Base-by-base conservation (phyloP, 2,113 vertebrate species). In the Dendrocopos noguchii region DNA sequence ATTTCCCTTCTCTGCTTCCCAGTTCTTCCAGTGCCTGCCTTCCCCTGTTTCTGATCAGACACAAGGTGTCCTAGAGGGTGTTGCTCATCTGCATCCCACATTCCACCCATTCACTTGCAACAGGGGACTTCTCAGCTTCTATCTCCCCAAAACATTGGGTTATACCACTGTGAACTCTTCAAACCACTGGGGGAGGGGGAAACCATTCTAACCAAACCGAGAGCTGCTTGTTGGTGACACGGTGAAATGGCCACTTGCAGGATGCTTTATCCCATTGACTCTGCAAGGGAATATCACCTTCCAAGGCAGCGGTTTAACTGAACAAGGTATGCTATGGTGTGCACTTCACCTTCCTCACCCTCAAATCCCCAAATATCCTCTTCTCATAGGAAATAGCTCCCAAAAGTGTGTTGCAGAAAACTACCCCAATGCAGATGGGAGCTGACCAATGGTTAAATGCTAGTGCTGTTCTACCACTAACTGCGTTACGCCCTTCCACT, bases 131-230 rank as follows among this genome's bases (percentile, higher is more conserved):
- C 88, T 83, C 84, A 56, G 59, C 73, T 91, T 95, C 74, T 75
- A 56, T 91, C 31, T 91, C 86, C 84, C 50, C 78, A 73, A 14
- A 91, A 91, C 44, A 2, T 91, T 91, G 94, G 94, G 91, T 97
- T 91, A 94, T 94, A 96, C 98, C 98, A 97, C 98, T 98, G 97
- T 98, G 98, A 98, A 98, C 93, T 91, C 67, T 95, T 96, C 83
- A 87, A 12, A 97, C 95, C 95, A 96, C 96, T 97, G 97, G 66
- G 91, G 88, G 68, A 94, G 92, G 88, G 87, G 73, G 36, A 50
- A 84, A 20, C 29, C 12, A 8, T 75, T 70, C 61, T 79, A 77
- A 67, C 83, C 66, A 76, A 95, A 94, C 91, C 14, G 1, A 81
- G 91, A 81, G 86, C 92, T 89, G 87, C 83, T 91, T 47, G 47